Evolutionary conservation across 2,888 invertebrate genomes (phyloP), one percentile per base, ranked within the genome.

Genomic region (Palloptera scutellata): DNA sequence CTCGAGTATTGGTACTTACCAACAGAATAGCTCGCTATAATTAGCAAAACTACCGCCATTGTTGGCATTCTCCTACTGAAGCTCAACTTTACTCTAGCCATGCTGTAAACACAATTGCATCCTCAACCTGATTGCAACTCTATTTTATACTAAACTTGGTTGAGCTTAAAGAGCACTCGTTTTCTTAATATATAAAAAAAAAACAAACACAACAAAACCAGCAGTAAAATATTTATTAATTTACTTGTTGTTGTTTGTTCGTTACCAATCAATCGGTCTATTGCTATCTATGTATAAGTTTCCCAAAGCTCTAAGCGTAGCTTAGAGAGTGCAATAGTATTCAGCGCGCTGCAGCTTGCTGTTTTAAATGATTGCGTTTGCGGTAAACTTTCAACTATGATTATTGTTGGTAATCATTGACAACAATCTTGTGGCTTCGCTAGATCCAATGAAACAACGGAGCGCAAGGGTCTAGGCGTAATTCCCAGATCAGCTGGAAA

Each of bases 91-190:
- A 41, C 41, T 51, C 17, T 17, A 20, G 20, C 54, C 66, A 67
- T 67, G 57, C 64, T 51, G 42, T 42, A 62, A 51, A 43, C 62
- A 48, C 45, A 69, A 62, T 66, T 64, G 68, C 48, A 48, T 41
- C n/a, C 13, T 58, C 45, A 8, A 11, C 11, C 40, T 43, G 54
- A 41, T 45, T 60, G 43, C 51, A 63, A 30, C 15, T 45, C 9
- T 52, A 59, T 67, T 71, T 71, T 71, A 67, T 69, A 71, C 55
- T 43, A 45, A 48, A 19, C 52, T 60, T 13, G 48, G 64, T 17
- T 17, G 19, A 45, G 1, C 40, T 11, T 15, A n/a, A 12, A 42
- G 51, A 5, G 45, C 19, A 41, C 15, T n/a, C 42, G 15, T 12
- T 41, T n/a, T n/a, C n/a, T n/a, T n/a, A n/a, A n/a, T n/a, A n/a